Evolutionary conservation across 2,797 vertebrate species (phyloP).

Genomic region (Mycteria americana): DNA sequence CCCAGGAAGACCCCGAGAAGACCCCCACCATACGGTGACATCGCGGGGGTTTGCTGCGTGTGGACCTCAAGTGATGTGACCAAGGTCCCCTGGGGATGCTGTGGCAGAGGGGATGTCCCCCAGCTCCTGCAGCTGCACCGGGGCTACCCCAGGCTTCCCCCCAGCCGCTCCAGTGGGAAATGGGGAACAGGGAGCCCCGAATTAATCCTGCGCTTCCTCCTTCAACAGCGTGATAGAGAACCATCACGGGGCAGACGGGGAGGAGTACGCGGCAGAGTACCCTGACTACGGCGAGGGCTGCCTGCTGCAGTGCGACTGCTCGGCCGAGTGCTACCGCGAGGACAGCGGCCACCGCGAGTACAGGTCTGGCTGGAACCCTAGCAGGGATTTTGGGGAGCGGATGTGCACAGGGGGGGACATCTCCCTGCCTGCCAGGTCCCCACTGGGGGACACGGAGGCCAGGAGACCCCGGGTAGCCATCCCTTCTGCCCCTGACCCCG

Average conservation of each 20-base stretch:
- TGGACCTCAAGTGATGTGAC: background rate
- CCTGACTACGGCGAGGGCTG: conserved; percentile 76
- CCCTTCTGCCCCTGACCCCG: background rate
- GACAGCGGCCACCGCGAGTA: conserved; percentile 80
- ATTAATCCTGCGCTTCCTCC: background rate
- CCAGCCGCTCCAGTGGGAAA: rapidly evolving
- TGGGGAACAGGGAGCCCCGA: rapidly evolving
- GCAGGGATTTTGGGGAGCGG: background rate
- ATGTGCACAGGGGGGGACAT: rapidly evolving
- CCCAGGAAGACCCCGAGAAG: background rate
- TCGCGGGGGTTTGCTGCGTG: rapidly evolving
- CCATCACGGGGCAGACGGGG: conserved; percentile 77
- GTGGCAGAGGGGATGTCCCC: background rate
- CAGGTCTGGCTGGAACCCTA: conserved; percentile 73
- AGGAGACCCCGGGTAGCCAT: background rate
- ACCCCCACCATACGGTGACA: background rate
- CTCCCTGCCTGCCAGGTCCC: background rate
- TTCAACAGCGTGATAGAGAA: conserved; percentile 74
- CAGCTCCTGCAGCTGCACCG: rapidly evolving
- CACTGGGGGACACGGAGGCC: background rate
- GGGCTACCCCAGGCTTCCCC: background rate
- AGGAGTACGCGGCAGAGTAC: conserved; percentile 77
- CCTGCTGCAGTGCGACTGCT: conserved; percentile 81
- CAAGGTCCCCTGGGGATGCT: background rate
- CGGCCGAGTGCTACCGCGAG: conserved; percentile 79